A percentile compares a stretch with the other conserved stretches of the same genome.
phyloP scores from a whole-genome alignment of 2,113 vertebrate species.

The Oncorhynchus clarkii region DNA sequence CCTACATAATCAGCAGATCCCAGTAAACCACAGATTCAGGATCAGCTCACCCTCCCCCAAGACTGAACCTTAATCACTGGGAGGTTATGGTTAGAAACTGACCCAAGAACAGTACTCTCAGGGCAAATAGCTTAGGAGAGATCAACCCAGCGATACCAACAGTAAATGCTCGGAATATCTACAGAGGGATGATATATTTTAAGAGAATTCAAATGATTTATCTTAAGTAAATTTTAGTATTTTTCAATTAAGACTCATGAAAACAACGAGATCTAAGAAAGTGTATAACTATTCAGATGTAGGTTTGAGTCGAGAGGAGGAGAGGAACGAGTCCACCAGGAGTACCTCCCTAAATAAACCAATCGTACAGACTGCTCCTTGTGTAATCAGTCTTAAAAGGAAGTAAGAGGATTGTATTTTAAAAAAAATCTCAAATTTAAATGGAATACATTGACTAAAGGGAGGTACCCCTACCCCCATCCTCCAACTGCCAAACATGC shows the following conservation, averaged over 20 bases:
- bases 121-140: constrained; percentile 4
- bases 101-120: constrained; percentile 15
- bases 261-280: constrained; percentile 2
- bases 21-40: background rate
- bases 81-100: constrained; percentile 13
- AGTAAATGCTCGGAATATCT: background rate
- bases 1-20: constrained; percentile 4
- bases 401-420: constrained; percentile 69
- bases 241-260: constrained; percentile 20
- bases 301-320: constrained; percentile 52
- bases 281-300: constrained; percentile 57
- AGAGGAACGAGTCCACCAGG: constrained; percentile 27
- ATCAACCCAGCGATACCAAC: background rate
- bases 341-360: constrained; percentile 63
- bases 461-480: constrained; percentile 47
- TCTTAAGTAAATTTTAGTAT: background rate
- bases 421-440: constrained; percentile 57
- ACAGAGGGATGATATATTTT: background rate
- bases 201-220: background rate
- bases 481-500: constrained; percentile 31
- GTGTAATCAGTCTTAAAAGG: constrained; percentile 55
- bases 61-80: constrained; percentile 17
- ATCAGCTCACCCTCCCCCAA: constrained; percentile 9
- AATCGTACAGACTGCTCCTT: constrained; percentile 48
- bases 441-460: constrained; percentile 70